Evolutionary conservation across 92 coral and sea anemone species (phyloP).

Genomic region (Pocillopora grandis): DNA sequence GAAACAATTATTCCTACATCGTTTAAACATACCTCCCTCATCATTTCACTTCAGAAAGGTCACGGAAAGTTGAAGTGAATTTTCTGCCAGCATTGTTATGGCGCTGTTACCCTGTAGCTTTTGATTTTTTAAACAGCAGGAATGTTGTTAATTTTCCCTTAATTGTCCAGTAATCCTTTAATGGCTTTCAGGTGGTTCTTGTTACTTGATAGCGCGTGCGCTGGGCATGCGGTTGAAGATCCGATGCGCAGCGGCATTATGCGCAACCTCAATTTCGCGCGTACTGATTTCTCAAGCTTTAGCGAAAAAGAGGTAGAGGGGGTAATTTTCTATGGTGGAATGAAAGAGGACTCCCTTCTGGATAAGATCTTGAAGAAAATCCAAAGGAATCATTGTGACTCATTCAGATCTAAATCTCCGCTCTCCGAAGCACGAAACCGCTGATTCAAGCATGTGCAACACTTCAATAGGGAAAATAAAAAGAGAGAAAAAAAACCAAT

Average conservation of each 20-base stretch:
- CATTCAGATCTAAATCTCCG: no score
- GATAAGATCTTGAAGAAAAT: no score
- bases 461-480: no score
- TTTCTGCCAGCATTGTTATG: slow-evolving; percentile 6
- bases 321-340: no score
- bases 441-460: no score
- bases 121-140: neutral
- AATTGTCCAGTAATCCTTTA: slow-evolving; percentile 9
- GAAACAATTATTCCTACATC: neutral
- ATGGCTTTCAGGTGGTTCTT: neutral
- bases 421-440: no score
- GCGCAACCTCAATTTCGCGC: neutral
- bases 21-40: no score
- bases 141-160: neutral
- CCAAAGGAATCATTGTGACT: no score
- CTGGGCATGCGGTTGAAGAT: neutral
- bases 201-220: neutral
- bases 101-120: slow-evolving; percentile 1
- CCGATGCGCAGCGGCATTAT: no score
- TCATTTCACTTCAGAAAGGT: neutral
- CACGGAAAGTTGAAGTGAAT: neutral
- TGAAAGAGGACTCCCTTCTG: no score
- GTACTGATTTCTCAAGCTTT: neutral
- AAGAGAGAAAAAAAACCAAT: no score
- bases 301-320: no score